These are phyloP conservation scores for Euplagia quadripunctaria DNA, from an alignment of 2,888 invertebrate species.

Conservation along the genomic window DNA sequence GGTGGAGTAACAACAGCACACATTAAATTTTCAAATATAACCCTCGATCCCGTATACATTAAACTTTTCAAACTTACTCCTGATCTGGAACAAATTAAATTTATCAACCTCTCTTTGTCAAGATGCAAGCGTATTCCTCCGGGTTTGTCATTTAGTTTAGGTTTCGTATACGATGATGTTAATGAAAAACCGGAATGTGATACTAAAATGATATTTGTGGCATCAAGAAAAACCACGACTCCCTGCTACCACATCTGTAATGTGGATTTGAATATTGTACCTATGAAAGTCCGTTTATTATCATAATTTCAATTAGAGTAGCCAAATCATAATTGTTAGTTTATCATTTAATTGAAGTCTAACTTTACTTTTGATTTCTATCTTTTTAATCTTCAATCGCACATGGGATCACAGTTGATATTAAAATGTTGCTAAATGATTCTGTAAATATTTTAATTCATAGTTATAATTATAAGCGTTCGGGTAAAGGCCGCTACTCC, in stretches of 20 bases:
- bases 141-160: slow-evolving; percentile 74
- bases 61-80: slow-evolving; percentile 76
- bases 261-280: slow-evolving; percentile 71
- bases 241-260: slow-evolving; percentile 82
- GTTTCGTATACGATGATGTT: slow-evolving; percentile 75
- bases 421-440: not conserved
- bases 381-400: not conserved
- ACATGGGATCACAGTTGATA: not conserved
- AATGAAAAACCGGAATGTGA: slow-evolving; percentile 69
- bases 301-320: not conserved
- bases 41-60: slow-evolving; percentile 76
- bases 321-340: not conserved
- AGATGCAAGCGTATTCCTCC: slow-evolving; percentile 77
- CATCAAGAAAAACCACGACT: slow-evolving; percentile 76
- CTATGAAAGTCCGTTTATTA: slow-evolving; percentile 60
- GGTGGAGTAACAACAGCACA: slow-evolving; percentile 71
- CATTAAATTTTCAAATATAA: slow-evolving; percentile 75
- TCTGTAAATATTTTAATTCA: not conserved
- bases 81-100: slow-evolving; percentile 77
- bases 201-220: slow-evolving; percentile 78
- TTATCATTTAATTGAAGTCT: not conserved
- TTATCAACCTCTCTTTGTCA: slow-evolving; percentile 72
- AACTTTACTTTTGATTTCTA: not conserved
- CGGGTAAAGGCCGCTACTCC: too few relatives aligned
- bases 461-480: too few relatives aligned